Conservation (phyloP, 1,140 invertebrate species). For the Hesperophylax magnus region DNA sequence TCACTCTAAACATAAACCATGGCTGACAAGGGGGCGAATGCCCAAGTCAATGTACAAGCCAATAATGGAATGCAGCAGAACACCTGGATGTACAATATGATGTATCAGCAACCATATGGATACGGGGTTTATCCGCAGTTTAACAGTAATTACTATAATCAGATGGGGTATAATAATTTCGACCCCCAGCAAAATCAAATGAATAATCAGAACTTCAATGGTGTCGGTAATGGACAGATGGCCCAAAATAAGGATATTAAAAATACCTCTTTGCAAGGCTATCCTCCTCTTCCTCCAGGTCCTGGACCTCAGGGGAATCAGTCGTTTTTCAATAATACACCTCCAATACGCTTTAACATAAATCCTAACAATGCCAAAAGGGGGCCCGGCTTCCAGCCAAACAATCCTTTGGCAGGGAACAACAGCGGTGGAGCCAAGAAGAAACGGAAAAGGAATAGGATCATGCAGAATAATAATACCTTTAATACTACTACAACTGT, state of each 20-base stretch:
- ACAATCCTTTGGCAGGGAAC: slow-evolving; percentile 67
- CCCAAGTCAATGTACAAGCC: slow-evolving; percentile 67
- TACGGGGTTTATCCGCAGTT: slow-evolving; percentile 66
- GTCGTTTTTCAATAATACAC: slow-evolving; percentile 66
- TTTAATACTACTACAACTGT: slow-evolving; percentile 59
- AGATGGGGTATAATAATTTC: slow-evolving; percentile 61
- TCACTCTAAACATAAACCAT: slow-evolving; percentile 16
- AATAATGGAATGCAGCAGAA: slow-evolving; percentile 62
- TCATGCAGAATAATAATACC: slow-evolving; percentile 71
- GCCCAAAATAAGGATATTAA: slow-evolving; percentile 57
- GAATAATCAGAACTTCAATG: slow-evolving; percentile 20
- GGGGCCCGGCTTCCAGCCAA: slow-evolving; percentile 59
- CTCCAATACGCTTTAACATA: slow-evolving; percentile 73
- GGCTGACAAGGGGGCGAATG: slow-evolving; percentile 55
- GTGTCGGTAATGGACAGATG: background rate
- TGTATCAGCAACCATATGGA: slow-evolving; percentile 62
- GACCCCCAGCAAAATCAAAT: slow-evolving; percentile 25
- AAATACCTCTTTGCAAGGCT: slow-evolving; percentile 60
- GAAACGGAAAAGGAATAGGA: slow-evolving; percentile 82
- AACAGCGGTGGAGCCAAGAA: slow-evolving; percentile 78
- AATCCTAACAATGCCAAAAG: slow-evolving; percentile 67
- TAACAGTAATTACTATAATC: slow-evolving; percentile 66
- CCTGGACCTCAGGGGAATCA: slow-evolving; percentile 63
- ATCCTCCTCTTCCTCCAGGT: slow-evolving; percentile 66
- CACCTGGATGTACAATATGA: slow-evolving; percentile 68